A percentile compares a stretch with the other conserved stretches of the same genome.
These are phyloP conservation scores for Hippocampus comes DNA, from an alignment of 2,113 vertebrate genomes.

Conservation along the genomic window DNA sequence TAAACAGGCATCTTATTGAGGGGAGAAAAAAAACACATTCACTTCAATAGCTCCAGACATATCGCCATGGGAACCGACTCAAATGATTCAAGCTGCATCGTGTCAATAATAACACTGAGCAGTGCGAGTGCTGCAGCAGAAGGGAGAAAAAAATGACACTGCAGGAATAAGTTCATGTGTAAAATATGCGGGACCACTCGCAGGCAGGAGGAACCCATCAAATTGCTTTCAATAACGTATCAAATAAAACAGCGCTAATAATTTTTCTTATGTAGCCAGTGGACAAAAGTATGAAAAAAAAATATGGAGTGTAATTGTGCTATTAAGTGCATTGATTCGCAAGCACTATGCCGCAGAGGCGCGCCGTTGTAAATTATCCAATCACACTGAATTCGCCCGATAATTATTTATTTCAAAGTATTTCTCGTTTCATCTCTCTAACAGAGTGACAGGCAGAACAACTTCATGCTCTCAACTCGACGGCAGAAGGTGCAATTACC, in stretches of 20 bases:
- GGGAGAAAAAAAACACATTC: neutral
- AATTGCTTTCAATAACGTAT: neutral
- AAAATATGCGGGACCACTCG: neutral
- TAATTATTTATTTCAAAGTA: no score
- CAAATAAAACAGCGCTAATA: neutral
- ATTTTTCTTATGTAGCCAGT: neutral
- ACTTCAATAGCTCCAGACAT: neutral
- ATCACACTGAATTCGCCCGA: no score
- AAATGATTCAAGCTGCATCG: neutral
- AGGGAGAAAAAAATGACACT: neutral
- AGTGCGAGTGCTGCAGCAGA: conserved; percentile 7
- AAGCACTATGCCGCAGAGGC: neutral
- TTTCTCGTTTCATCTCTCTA: no score
- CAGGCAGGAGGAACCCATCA: neutral
- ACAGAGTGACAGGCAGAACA: no score
- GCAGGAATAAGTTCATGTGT: conserved; percentile 15
- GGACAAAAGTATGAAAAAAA: neutral
- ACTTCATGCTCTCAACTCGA: neutral
- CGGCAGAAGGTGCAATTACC: neutral
- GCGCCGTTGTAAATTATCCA: no score
- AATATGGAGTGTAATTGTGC: neutral
- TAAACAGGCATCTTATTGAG: neutral
- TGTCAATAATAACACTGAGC: neutral
- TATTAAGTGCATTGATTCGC: neutral
- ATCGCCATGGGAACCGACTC: neutral